Conservation (phyloP, 2,888 invertebrate genomes). For the Unio pictorum region DNA sequence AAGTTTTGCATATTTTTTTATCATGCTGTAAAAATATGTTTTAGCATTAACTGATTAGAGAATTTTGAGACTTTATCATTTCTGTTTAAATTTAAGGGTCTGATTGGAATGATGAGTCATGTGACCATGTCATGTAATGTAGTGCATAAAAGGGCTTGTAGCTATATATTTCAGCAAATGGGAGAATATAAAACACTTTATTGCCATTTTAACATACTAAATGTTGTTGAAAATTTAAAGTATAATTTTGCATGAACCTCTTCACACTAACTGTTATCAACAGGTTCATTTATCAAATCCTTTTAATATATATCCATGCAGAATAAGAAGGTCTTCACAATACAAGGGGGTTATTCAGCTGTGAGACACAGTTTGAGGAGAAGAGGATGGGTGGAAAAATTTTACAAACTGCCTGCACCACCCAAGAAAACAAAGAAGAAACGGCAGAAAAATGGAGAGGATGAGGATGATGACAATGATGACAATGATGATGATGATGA, state of each 20-base stretch:
- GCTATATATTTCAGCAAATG: too few relatives aligned
- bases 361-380: constrained; percentile 65
- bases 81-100: too few relatives aligned
- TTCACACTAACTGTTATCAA: too few relatives aligned
- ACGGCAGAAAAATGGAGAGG: constrained; percentile 42
- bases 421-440: constrained; percentile 50
- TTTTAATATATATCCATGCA: constrained; percentile 32
- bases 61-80: too few relatives aligned
- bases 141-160: too few relatives aligned
- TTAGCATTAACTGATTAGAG: too few relatives aligned
- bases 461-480: constrained; percentile 61
- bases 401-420: constrained; percentile 60
- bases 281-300: background rate
- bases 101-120: too few relatives aligned
- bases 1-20: too few relatives aligned
- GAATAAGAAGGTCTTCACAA: constrained; percentile 70
- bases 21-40: too few relatives aligned
- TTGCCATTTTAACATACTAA: background rate
- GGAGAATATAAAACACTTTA: too few relatives aligned
- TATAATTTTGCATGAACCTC: too few relatives aligned
- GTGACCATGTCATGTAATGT: too few relatives aligned
- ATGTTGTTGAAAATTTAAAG: background rate
- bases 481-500: constrained; percentile 66
- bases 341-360: constrained; percentile 70
- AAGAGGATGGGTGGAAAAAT: constrained; percentile 72